These are phyloP conservation scores for Periophthalmus modestus DNA, from an alignment of 2,113 vertebrate species.

Conservation along the genomic window DNA sequence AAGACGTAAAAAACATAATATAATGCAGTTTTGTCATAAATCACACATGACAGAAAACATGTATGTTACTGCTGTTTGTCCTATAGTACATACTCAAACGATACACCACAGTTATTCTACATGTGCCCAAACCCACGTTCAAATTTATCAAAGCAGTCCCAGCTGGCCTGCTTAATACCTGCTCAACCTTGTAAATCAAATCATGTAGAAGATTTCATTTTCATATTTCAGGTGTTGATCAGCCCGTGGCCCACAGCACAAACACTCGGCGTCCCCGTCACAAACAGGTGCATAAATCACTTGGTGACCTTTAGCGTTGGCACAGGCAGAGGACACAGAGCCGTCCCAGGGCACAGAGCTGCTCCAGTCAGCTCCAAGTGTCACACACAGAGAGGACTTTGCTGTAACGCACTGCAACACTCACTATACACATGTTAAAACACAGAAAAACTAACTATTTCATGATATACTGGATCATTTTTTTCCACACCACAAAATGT, in stretches of 20 bases:
- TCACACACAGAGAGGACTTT: background rate
- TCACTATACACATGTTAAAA: background rate
- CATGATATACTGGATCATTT: too few species aligned
- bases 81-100: background rate
- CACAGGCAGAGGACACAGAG: conserved; percentile 45
- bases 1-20: background rate
- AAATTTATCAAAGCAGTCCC: conserved; percentile 25
- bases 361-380: background rate
- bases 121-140: conserved; percentile 3
- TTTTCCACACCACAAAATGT: too few species aligned
- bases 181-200: conserved; percentile 62
- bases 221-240: conserved; percentile 50
- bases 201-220: conserved; percentile 55
- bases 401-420: conserved; percentile 9
- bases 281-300: conserved; percentile 70
- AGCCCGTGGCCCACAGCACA: conserved; percentile 62
- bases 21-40: background rate
- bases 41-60: background rate
- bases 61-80: background rate
- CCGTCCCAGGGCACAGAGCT: conserved; percentile 21
- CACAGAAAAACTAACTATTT: too few species aligned
- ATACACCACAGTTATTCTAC: background rate
- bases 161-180: conserved; percentile 18
- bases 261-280: conserved; percentile 50
- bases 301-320: conserved; percentile 60